A percentile compares a stretch with the other conserved stretches of the same genome.
Conservation (phyloP, 2,888 invertebrate genomes). For the Acronicta psi region DNA sequence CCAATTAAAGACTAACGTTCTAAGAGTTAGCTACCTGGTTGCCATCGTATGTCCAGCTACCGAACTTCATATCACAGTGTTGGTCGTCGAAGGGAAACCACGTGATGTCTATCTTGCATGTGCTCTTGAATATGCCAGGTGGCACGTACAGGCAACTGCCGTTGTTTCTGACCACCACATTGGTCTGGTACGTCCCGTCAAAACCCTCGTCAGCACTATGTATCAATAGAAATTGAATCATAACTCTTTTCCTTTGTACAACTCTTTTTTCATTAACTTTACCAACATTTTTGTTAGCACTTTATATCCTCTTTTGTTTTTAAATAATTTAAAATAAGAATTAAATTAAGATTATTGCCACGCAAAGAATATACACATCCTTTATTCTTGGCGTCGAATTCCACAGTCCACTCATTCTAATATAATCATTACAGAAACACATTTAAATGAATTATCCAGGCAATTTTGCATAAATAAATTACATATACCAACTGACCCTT, state of each 20-base stretch:
- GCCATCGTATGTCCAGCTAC: conserved; percentile 99
- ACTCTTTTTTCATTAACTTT: not conserved
- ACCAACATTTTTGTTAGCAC: no score
- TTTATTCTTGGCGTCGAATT: conserved; percentile 3
- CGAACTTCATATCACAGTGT: conserved; percentile 99
- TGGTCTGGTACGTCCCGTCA: conserved; percentile 99
- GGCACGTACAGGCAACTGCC: conserved; percentile 99
- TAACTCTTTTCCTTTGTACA: conserved; percentile 35
- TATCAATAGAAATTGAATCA: conserved; percentile 75
- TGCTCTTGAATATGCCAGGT: conserved; percentile 99
- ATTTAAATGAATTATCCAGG: conserved; percentile 46
- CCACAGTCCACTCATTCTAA: conserved; percentile 17
- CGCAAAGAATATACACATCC: not conserved
- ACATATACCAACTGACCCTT: conserved; percentile 66
- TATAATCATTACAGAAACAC: conserved; percentile 26
- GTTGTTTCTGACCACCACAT: conserved; percentile 99
- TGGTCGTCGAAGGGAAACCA: conserved; percentile 99
- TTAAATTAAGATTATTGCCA: not conserved
- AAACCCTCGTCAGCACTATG: conserved; percentile 99
- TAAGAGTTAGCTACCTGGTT: conserved; percentile 92
- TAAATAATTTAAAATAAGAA: not conserved
- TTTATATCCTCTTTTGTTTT: no score
- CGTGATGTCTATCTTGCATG: conserved; percentile 99
- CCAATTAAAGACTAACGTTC: conserved; percentile 31
- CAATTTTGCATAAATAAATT: conserved; percentile 63